Conservation (phyloP, 2,888 invertebrate genomes). For the Calameuta filiformis region DNA sequence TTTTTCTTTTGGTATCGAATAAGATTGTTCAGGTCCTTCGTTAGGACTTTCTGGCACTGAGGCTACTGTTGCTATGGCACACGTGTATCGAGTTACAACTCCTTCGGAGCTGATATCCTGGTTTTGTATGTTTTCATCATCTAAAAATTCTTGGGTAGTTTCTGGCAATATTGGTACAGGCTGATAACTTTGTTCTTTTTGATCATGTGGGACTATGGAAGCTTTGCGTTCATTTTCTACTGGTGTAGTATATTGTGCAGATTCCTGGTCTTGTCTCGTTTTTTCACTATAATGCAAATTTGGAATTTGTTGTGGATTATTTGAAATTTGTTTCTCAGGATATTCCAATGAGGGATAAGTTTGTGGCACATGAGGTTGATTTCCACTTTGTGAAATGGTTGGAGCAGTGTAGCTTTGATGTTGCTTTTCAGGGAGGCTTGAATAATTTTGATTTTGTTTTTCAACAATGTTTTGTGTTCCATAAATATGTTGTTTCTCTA, state of each 20-base stretch:
- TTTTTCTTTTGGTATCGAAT: constrained; percentile 7
- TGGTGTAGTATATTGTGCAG: background rate
- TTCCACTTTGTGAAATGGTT: background rate
- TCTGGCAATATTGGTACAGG: background rate
- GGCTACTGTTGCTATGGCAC: constrained; percentile 58
- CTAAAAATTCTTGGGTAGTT: constrained; percentile 18
- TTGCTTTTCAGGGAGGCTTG: background rate
- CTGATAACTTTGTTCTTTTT: background rate
- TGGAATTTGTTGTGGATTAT: background rate
- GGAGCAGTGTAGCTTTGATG: too few species aligned
- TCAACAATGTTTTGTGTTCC: background rate
- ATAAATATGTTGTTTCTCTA: constrained; percentile 14
- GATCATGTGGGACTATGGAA: background rate
- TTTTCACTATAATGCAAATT: background rate
- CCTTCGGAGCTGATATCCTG: constrained; percentile 60
- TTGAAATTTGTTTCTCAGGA: background rate
- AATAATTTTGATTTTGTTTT: background rate
- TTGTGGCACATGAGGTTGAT: background rate
- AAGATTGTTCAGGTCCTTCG: constrained; percentile 4
- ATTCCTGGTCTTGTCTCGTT: background rate
- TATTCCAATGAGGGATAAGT: background rate
- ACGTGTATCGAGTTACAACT: constrained; percentile 57
- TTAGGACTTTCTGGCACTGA: constrained; percentile 40
- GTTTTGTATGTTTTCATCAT: constrained; percentile 55
- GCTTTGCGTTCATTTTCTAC: background rate